Conservation (phyloP, 2,888 invertebrate genomes). For the Cacoxenus indagator region DNA sequence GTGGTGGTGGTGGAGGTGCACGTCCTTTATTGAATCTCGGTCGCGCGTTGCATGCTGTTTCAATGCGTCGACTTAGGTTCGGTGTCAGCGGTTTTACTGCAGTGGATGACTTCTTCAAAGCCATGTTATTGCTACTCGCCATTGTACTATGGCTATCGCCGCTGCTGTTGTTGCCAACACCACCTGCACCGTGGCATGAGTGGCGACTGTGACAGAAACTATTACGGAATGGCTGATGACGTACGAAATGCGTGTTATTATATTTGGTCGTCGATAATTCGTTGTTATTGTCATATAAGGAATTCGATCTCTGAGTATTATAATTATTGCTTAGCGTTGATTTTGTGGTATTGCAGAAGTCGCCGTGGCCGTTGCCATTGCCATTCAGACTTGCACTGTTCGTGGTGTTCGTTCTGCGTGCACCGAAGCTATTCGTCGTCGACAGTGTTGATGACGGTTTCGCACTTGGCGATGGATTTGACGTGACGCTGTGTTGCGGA, state of each 20-base stretch:
- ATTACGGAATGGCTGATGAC: conserved; percentile 68
- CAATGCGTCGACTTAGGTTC: conserved; percentile 68
- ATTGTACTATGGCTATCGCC: conserved; percentile 28
- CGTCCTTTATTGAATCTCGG: conserved; percentile 35
- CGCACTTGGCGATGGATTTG: conserved; percentile 5
- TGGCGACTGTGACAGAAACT: conserved; percentile 66
- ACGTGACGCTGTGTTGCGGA: conserved; percentile 16
- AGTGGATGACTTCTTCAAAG: conserved; percentile 14
- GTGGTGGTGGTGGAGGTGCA: conserved; percentile 46
- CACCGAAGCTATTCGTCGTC: conserved; percentile 5
- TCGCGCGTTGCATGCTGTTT: conserved; percentile 49
- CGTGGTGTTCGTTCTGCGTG: conserved; percentile 1
- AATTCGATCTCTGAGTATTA: neutral
- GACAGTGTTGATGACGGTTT: neutral
- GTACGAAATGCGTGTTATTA: conserved; percentile 46
- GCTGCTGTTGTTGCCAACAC: conserved; percentile 29
- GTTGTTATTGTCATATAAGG: conserved; percentile 25
- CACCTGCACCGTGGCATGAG: conserved; percentile 34
- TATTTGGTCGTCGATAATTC: too few species aligned
- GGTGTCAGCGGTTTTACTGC: conserved; percentile 68
- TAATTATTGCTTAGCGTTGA: conserved; percentile 19
- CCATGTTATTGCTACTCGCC: neutral
- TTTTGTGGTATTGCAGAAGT: conserved; percentile 26
- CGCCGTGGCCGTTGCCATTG: conserved; percentile 32
- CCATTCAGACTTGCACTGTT: conserved; percentile 13